These are phyloP conservation scores for Bagarius yarrelli DNA, from an alignment of 2,113 vertebrate genomes.

Conservation along the genomic window DNA sequence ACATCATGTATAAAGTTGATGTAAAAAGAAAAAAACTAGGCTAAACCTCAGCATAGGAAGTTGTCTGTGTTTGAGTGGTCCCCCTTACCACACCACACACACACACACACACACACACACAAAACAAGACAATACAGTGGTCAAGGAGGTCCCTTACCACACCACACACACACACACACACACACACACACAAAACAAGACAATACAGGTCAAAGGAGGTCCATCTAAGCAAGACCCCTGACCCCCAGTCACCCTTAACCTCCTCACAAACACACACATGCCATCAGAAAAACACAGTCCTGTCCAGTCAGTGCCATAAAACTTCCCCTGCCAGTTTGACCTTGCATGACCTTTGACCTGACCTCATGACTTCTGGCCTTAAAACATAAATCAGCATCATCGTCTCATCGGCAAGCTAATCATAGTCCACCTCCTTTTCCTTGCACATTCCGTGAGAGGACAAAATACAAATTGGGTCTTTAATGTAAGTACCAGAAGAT, in stretches of 20 bases:
- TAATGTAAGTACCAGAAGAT: background rate
- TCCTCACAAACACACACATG: conserved; percentile 64
- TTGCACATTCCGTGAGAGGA: conserved; percentile 41
- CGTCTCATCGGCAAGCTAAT: conserved; percentile 55
- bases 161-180: conserved; percentile 8
- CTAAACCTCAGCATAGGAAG: background rate
- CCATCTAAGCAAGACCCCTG: conserved; percentile 61
- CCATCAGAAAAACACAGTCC: conserved; percentile 60
- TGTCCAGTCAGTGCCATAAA: conserved; percentile 65
- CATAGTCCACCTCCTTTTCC: conserved; percentile 14
- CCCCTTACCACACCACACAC: too few species aligned
- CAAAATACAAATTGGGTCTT: conserved; percentile 24
- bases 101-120: too few species aligned
- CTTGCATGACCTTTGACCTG: conserved; percentile 65
- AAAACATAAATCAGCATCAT: conserved; percentile 79
- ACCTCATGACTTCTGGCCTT: conserved; percentile 59
- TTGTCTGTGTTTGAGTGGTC: background rate
- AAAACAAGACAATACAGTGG: too few species aligned
- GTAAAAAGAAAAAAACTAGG: background rate
- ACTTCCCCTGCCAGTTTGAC: conserved; percentile 68
- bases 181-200: conserved; percentile 7
- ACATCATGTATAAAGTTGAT: background rate
- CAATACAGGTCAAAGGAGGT: conserved; percentile 51
- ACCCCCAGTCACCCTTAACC: conserved; percentile 58
- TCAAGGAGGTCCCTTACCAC: conserved; percentile 44